Conservation (phyloP, 2,888 invertebrate species). For the Chrysopilus asiliformis region DNA sequence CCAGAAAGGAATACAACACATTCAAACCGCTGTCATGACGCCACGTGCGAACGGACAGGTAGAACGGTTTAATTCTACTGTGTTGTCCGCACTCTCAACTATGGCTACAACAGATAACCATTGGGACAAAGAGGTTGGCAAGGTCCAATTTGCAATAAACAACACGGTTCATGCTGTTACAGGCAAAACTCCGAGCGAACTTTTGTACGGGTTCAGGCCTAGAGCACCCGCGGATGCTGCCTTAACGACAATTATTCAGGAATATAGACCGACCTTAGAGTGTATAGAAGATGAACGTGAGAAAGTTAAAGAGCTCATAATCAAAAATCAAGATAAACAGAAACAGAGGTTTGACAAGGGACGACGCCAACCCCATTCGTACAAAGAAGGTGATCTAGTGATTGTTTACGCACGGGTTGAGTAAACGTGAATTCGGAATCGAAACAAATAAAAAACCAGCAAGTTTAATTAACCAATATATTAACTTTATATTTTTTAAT, state of each 20-base stretch:
- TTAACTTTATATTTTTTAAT: no score
- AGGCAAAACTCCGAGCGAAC: neutral
- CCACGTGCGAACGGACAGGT: conserved; percentile 7
- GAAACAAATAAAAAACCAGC: no score
- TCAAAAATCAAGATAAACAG: no score
- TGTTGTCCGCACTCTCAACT: neutral
- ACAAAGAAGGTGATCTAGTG: neutral
- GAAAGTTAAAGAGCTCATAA: neutral
- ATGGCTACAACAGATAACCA: no score
- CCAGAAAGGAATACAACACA: conserved; percentile 2
- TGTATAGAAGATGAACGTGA: neutral
- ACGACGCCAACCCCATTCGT: neutral
- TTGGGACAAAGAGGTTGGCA: no score
- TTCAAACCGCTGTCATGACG: conserved; percentile 1
- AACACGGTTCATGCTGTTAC: neutral
- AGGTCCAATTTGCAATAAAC: neutral
- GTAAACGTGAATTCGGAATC: no score
- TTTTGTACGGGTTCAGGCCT: neutral
- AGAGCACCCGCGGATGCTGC: neutral
- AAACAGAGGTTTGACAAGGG: neutral
- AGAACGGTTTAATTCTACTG: conserved; percentile 5
- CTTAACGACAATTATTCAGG: neutral
- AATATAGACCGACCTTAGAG: neutral
- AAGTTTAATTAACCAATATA: no score
- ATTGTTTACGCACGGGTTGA: no score